Evolutionary conservation across 2,888 invertebrate genomes (phyloP), one percentile per base, ranked within the genome.

Genomic region (Lypha dubia): DNA sequence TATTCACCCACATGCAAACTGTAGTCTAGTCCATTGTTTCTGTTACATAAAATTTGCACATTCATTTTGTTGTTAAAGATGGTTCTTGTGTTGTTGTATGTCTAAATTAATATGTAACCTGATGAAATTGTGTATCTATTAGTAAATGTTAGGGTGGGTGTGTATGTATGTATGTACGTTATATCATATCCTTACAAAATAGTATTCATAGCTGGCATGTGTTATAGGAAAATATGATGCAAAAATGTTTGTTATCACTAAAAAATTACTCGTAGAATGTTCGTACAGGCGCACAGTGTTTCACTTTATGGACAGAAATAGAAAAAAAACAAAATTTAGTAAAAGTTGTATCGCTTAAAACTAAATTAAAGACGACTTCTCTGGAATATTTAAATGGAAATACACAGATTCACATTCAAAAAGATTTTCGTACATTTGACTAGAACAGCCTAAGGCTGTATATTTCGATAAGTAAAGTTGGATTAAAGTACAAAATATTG

Each of bases 211-310:
- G 20, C 49, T 49, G 51, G 11, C 51, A 15, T 44, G 44, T 44
- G 15, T n/a, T n/a, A n/a, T 3, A 51, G 51, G 51, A 51, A 51
- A 68, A 51, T 60, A 70, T 79, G 51, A 41, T 71, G 71, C 38
- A 60, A 67, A 70, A 67, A 76, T 41, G 51, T 51, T 51, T 22
- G 22, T 22, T 51, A 22, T 51, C 79, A 71, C 46, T 65, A 74
- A 67, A 49, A 76, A 75, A 70, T 75, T 75, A 63, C 63, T 63
- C 13, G 41, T 53, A 65, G 28, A 41, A 24, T 65, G 44, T 32
- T 53, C 65, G 62, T 28, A 22, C 28, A 60, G 3, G 2, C 38
- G 17, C 51, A 80, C 60, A 68, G 46, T 8, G 17, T 1, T 46
- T 17, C 46, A n/a, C 17, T 17, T 17, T 17, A 46, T n/a, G 7